phyloP scores from a whole-genome alignment of 2,888 invertebrate species.

The Pachydiplax longipennis region DNA sequence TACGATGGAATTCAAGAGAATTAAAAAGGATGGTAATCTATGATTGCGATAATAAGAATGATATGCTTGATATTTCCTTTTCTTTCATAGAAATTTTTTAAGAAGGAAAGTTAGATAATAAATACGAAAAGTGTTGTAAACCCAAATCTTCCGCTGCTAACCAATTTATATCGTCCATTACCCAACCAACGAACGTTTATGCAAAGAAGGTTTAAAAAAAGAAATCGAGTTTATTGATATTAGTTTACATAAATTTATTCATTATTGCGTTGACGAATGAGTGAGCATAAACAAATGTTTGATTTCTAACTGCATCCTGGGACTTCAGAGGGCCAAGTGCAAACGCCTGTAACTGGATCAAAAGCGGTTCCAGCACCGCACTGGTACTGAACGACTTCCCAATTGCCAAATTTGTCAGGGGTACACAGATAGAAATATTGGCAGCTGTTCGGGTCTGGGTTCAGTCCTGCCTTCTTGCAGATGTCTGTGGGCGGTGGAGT shows the following conservation, averaged over 20 bases:
- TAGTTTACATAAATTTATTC: background rate
- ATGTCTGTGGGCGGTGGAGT: slow-evolving; percentile 48
- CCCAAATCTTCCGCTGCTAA: no score
- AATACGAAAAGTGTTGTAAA: no score
- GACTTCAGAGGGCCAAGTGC: slow-evolving; percentile 15
- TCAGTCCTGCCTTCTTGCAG: slow-evolving; percentile 60
- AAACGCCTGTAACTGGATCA: slow-evolving; percentile 53
- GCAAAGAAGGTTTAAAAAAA: background rate
- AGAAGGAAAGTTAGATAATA: no score
- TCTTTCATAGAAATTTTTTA: no score
- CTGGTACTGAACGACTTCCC: slow-evolving; percentile 54
- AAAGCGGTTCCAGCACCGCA: slow-evolving; percentile 59
- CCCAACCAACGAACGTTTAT: background rate
- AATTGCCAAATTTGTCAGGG: slow-evolving; percentile 52
- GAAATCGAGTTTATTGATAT: background rate
- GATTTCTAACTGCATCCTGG: background rate
- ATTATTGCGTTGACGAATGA: background rate
- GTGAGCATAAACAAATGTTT: background rate
- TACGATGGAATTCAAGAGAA: no score
- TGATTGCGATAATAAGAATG: no score
- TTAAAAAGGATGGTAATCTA: no score
- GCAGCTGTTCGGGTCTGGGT: slow-evolving; percentile 60
- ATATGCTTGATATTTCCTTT: no score
- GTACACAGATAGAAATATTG: slow-evolving; percentile 61
- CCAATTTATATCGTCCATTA: no score